Evolutionary conservation across 2,888 invertebrate genomes (phyloP), one percentile per base, ranked within the genome.

Genomic region (Rotaria macrura): DNA sequence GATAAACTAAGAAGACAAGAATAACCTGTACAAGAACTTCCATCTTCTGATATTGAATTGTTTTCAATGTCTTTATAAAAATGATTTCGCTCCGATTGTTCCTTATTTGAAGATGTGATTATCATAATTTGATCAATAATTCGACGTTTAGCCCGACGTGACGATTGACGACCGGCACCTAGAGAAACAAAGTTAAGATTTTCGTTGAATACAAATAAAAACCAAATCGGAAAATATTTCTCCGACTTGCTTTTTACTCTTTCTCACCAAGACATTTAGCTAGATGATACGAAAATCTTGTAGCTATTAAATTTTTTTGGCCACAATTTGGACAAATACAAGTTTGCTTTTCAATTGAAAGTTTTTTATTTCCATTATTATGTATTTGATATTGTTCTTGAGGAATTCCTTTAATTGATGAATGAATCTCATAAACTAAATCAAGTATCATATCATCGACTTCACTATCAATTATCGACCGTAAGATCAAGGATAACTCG

Each of bases 11-110:
- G n/a, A n/a, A n/a, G n/a, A n/a, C n/a, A n/a, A n/a, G n/a, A n/a
- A n/a, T n/a, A n/a, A 79, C 79, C 79, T 79, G 79, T 79, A 79
- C 79, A 79, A 6, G 79, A 79, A 79, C 79, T 79, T 43, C 43
- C 79, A 79, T 79, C 79, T 43, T 79, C 79, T 43, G 43, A 79
- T n/a, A 79, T 43, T 1, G 43, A 40, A 79, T 79, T 79, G 0
- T 43, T 79, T n/a, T 40, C 79, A 10, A n/a, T 40, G 43, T 79
- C 40, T 43, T 43, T 40, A 14, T 40, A 9, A 79, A 43, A n/a
- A n/a, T 43, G 40, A 43, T 79, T 43, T 40, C 40, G n/a, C 43
- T 79, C 34, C 5, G 38, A 79, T 79, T n/a, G 1, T 43, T 79
- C n/a, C 25, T 79, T 43, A 79, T 79, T 43, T 43, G 79, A 25